These are phyloP conservation scores for Scaptodrosophila lebanonensis DNA, from an alignment of 1,140 invertebrate species.

Conservation along the genomic window DNA sequence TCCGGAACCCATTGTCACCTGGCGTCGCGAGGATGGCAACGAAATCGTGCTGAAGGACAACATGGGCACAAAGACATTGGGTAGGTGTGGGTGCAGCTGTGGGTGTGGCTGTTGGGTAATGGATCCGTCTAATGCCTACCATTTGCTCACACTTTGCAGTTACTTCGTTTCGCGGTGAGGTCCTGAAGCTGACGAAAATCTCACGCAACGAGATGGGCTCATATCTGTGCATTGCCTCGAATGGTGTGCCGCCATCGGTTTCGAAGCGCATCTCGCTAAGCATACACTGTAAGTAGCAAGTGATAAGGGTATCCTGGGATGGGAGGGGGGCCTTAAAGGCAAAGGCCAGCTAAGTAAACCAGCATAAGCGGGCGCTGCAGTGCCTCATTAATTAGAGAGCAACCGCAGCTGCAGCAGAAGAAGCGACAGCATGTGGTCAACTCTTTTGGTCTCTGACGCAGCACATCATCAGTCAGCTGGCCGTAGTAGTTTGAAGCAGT, in stretches of 20 bases:
- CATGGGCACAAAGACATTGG: conserved; percentile 81
- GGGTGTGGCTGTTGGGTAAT: too few relatives aligned
- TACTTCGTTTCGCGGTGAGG: conserved; percentile 82
- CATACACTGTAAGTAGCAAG: conserved; percentile 88
- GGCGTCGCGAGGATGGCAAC: conserved; percentile 89
- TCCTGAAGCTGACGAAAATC: conserved; percentile 87
- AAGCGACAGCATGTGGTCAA: too few relatives aligned
- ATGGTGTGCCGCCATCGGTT: conserved; percentile 87
- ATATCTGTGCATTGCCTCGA: conserved; percentile 91
- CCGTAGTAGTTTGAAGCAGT: too few relatives aligned
- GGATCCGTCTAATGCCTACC: not conserved
- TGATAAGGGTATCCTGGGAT: not conserved
- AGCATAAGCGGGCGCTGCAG: not conserved
- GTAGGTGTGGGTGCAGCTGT: conserved; percentile 70
- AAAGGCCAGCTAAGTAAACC: conserved; percentile 18
- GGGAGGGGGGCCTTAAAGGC: not conserved
- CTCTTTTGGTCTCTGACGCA: conserved; percentile 14
- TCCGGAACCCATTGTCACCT: conserved; percentile 89
- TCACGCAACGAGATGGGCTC: conserved; percentile 92
- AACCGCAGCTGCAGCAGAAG: conserved; percentile 52
- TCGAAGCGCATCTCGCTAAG: conserved; percentile 89
- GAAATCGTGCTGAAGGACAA: conserved; percentile 86
- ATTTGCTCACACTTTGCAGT: conserved; percentile 78
- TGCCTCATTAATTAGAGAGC: conserved; percentile 60
- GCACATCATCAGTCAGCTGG: conserved; percentile 40